Base-by-base conservation (phyloP, 2,113 vertebrate genomes). In the Proterorhinus semilunaris region DNA sequence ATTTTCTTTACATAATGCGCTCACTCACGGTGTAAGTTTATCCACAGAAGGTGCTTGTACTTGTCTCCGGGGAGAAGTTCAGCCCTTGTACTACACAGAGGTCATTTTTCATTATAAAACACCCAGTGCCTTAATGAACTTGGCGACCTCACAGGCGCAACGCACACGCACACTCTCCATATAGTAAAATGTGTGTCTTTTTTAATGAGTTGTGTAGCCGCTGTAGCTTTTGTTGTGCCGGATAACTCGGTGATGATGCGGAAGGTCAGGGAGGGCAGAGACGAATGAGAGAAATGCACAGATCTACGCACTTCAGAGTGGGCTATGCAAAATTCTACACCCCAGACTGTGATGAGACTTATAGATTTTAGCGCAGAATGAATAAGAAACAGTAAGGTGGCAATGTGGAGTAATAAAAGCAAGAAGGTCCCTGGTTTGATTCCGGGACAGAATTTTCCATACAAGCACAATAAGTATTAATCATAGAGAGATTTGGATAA, bases 241-340 rank as follows among this genome's bases (percentile, higher is more conserved):
- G 88, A 88, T 91, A 90, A 88, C 86, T 88, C 71, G 49, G 84
- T 86, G 87, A 85, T 80, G 82, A 82, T 80, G 80, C 76, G 88
- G 86, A 91, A 93, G 92, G 91, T 93, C 90, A 90, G 68, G 54
- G 66, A 76, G 91, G 88, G 85, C 83, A 89, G 78, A 69, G 74
- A 80, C 72, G 81, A 90, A 85, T 88, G 85, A 86, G 84, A 87
- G 86, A 89, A 90, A 88, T 59, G 63, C 69, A 74, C 65, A 55
- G 53, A 55, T 55, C 27, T 27, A 27, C 21, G 53, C 53, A 10
- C 53, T 55, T 21, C 27, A 36, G 27, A 36, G 27, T 36, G 27
- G 27, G 27, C 27, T 36, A 88, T 45, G 12, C 74, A 59, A 74
- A 73, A 77, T 36, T 3, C 3, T 4, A 36, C 27, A 36, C 66